Evolutionary conservation across 2,888 invertebrate genomes (phyloP).

Genomic region (Cylloceria caligata): DNA sequence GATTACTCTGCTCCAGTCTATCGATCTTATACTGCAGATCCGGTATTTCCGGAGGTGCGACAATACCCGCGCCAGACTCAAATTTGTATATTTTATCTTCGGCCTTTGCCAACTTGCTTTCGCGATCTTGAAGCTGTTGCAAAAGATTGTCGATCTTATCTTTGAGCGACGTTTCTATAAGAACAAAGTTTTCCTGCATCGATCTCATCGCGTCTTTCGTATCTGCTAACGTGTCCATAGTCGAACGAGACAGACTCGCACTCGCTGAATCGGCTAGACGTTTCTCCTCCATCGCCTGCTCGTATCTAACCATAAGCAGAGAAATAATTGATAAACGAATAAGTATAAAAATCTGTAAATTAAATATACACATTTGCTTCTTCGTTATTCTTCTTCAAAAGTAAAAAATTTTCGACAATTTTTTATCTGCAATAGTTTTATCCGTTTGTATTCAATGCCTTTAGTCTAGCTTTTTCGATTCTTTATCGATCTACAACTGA

Average conservation of each 20-base stretch:
- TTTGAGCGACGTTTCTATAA: slow-evolving; percentile 90
- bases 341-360: not conserved
- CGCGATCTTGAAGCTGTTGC: slow-evolving; percentile 86
- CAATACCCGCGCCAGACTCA: slow-evolving; percentile 78
- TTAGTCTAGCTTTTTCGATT: too few species aligned
- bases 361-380: not conserved
- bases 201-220: slow-evolving; percentile 92
- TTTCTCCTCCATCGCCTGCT: slow-evolving; percentile 75
- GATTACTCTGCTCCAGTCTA: slow-evolving; percentile 77
- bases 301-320: slow-evolving; percentile 70
- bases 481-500: too few species aligned
- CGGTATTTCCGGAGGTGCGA: slow-evolving; percentile 71
- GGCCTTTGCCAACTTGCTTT: slow-evolving; percentile 85
- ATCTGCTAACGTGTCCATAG: slow-evolving; percentile 90
- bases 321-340: slow-evolving; percentile 18
- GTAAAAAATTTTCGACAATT: too few species aligned
- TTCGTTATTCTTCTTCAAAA: not conserved
- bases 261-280: slow-evolving; percentile 74
- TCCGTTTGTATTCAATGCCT: too few species aligned
- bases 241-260: slow-evolving; percentile 81
- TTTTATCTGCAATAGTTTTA: too few species aligned
- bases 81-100: slow-evolving; percentile 77
- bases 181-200: slow-evolving; percentile 92
- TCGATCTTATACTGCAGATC: slow-evolving; percentile 77
- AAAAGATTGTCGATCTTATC: slow-evolving; percentile 87